Evolutionary conservation across 2,113 vertebrate species (phyloP).

Genomic region (Paradoxurus hermaphroditus): DNA sequence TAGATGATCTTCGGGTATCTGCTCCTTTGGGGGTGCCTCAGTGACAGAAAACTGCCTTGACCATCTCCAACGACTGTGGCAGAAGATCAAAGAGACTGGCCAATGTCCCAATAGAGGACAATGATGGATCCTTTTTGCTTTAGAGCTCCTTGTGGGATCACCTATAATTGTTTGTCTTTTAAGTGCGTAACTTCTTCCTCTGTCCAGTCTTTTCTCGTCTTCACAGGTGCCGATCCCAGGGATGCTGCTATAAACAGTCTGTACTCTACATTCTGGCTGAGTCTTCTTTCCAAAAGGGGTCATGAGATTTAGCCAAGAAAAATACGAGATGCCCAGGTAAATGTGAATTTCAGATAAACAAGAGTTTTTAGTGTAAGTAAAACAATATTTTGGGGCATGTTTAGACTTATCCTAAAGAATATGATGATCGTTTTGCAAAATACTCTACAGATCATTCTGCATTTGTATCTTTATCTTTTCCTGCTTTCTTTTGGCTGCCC

Average conservation of each 20-base stretch:
- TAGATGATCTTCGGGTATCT: neutral
- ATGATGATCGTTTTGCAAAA: neutral
- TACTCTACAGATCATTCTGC: neutral
- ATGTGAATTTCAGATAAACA: neutral
- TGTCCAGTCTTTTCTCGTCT: neutral
- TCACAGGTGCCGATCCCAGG: too few species aligned
- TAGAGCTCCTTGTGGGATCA: neutral
- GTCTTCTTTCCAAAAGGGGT: neutral
- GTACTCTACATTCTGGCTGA: neutral
- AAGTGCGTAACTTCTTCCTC: neutral
- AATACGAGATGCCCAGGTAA: neutral
- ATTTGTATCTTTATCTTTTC: neutral
- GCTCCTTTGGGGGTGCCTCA: neutral
- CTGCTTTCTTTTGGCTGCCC: neutral
- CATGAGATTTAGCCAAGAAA: neutral
- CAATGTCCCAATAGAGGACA: neutral
- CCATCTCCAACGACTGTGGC: neutral
- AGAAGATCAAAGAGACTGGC: neutral
- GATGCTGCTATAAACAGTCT: neutral
- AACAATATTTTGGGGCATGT: neutral
- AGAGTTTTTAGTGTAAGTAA: neutral
- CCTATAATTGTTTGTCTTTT: neutral
- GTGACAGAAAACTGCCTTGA: neutral
- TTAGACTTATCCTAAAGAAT: neutral
- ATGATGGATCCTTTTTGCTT: neutral